These are phyloP conservation scores for Pissodes strobi DNA, from an alignment of 1,140 invertebrate species.

Conservation along the genomic window DNA sequence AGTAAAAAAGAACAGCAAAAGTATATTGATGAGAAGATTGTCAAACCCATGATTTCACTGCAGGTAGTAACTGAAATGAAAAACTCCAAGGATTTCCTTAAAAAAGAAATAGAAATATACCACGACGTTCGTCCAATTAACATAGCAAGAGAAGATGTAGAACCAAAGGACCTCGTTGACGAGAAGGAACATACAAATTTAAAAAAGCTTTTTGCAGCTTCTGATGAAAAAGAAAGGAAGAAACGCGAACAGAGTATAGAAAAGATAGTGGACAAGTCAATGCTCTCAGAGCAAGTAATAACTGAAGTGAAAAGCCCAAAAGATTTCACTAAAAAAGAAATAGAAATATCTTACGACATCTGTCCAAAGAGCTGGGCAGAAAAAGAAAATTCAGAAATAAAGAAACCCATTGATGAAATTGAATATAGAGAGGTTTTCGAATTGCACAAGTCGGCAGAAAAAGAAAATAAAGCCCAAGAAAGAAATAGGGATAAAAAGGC, in stretches of 20 bases:
- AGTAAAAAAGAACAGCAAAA: slow-evolving; percentile 15
- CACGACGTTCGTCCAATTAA: too few species aligned
- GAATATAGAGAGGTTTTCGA: neutral
- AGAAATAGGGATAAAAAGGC: slow-evolving; percentile 3
- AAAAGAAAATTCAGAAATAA: too few species aligned
- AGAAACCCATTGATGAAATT: slow-evolving; percentile 41
- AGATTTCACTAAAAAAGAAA: slow-evolving; percentile 38
- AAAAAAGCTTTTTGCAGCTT: slow-evolving; percentile 40
- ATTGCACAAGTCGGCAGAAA: slow-evolving; percentile 13
- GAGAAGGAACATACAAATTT: slow-evolving; percentile 4
- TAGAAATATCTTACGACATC: slow-evolving; percentile 34
- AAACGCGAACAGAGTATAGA: too few species aligned
- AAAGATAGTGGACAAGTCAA: too few species aligned
- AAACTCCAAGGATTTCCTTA: too few species aligned
- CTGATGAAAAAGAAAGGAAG: slow-evolving; percentile 15
- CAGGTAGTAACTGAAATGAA: too few species aligned
- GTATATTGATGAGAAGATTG: neutral
- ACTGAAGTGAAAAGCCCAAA: slow-evolving; percentile 35
- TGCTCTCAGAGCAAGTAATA: slow-evolving; percentile 22
- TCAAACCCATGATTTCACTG: too few species aligned
- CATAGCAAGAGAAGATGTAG: too few species aligned
- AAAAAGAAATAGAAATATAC: too few species aligned
- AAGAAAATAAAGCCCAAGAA: slow-evolving; percentile 15
- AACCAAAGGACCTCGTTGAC: neutral
- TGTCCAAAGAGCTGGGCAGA: neutral